These are phyloP conservation scores for Microtus agrestis DNA, from an alignment of 2,797 vertebrate species.

Conservation along the genomic window DNA sequence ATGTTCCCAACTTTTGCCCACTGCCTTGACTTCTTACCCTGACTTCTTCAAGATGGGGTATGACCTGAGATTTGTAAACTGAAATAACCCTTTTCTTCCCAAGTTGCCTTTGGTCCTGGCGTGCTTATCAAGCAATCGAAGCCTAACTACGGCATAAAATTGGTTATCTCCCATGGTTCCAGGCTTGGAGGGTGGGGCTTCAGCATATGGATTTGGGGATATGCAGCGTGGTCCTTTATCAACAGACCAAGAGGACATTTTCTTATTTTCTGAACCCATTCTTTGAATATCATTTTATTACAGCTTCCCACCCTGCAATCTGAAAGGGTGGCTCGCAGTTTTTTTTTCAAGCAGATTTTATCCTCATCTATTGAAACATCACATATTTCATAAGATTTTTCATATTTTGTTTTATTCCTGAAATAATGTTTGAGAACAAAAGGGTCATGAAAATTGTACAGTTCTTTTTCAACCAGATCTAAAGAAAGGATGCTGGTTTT, in stretches of 20 bases:
- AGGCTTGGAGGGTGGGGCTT: not conserved
- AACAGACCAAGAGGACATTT: not conserved
- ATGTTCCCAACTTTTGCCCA: no score
- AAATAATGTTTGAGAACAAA: slow-evolving; percentile 40
- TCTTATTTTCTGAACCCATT: not conserved
- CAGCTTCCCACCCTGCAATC: not conserved
- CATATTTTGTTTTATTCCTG: slow-evolving; percentile 30
- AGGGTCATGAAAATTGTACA: not conserved
- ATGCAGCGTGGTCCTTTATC: not conserved
- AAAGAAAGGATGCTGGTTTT: not conserved
- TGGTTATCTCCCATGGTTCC: not conserved
- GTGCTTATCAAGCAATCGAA: not conserved
- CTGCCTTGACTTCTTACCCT: not conserved
- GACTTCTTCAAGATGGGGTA: not conserved
- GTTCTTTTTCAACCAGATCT: slow-evolving; percentile 27
- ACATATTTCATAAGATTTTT: slow-evolving; percentile 37
- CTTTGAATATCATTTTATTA: not conserved
- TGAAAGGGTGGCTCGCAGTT: not conserved
- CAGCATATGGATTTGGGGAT: not conserved
- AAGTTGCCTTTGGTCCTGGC: not conserved
- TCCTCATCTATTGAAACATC: not conserved
- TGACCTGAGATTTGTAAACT: not conserved
- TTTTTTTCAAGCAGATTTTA: not conserved
- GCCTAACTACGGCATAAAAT: not conserved
- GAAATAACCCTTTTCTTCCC: not conserved